Percentiles rank a stretch among this genome's conserved stretches.
Conservation (phyloP, 2,113 vertebrate genomes). For the Odobenus rosmarus region DNA sequence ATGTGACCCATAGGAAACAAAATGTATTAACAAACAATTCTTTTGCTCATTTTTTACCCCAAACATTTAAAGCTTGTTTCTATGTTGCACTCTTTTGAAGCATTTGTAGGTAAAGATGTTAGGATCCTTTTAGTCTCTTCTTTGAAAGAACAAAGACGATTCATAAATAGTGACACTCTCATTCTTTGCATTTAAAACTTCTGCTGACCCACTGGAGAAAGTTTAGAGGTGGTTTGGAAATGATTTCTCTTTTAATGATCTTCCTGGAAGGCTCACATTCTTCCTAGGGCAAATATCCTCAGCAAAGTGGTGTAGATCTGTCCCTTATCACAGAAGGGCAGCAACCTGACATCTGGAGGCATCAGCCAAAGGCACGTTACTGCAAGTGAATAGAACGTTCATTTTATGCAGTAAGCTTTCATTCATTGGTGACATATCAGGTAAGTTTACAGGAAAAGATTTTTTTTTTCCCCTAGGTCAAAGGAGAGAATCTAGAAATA, state of each 20-base stretch:
- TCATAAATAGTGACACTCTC: not conserved
- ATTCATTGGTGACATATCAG: not conserved
- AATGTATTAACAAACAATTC: not conserved
- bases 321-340: not conserved
- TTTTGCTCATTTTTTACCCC: not conserved
- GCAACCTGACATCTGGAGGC: not conserved
- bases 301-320: not conserved
- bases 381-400: not conserved
- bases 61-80: not conserved
- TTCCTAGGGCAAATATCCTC: not conserved
- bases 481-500: not conserved
- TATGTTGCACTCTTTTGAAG: not conserved
- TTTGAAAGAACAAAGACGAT: not conserved
- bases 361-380: accelerated
- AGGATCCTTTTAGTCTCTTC: not conserved
- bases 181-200: not conserved
- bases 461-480: not conserved
- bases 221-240: not conserved
- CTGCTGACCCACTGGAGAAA: not conserved
- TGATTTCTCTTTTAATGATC: not conserved
- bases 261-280: not conserved
- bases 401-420: not conserved
- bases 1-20: not conserved
- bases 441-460: not conserved
- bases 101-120: not conserved